Conservation (phyloP, 2,888 invertebrate genomes). For the Bembecia ichneumoniformis region DNA sequence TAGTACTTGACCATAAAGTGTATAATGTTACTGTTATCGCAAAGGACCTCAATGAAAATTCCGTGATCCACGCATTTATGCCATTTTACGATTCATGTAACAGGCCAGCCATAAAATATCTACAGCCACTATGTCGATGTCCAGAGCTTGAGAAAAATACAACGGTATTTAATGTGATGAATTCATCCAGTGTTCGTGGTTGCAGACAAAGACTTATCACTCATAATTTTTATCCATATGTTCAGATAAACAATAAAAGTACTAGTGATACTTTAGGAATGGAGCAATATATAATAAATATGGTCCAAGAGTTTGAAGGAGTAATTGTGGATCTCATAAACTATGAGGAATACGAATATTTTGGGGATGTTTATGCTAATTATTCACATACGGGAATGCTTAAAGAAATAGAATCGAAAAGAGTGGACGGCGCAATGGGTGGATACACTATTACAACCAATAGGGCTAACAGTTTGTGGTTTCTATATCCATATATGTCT, state of each 20-base stretch:
- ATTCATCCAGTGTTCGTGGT: conserved; percentile 4
- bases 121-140: conserved; percentile 3
- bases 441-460: conserved; percentile 13
- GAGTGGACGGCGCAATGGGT: conserved; percentile 24
- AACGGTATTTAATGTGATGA: not conserved
- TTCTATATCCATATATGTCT: conserved; percentile 9
- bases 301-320: conserved; percentile 15
- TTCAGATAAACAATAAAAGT: conserved; percentile 10
- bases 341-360: conserved; percentile 15
- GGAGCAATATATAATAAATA: conserved; percentile 20
- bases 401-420: conserved; percentile 13
- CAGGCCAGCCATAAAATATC: conserved; percentile 1
- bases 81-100: conserved; percentile 7
- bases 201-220: conserved; percentile 17
- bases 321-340: conserved; percentile 16
- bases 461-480: conserved; percentile 5
- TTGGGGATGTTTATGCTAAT: conserved; percentile 17
- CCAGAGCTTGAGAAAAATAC: conserved; percentile 3
- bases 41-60: not conserved
- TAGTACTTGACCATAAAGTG: not conserved
- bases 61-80: conserved; percentile 10
- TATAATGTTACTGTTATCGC: not conserved
- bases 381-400: conserved; percentile 15
- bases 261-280: conserved; percentile 5
- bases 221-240: conserved; percentile 21